phyloP scores from a whole-genome alignment of 2,888 invertebrate genomes.

The Creontiades dilutus region DNA sequence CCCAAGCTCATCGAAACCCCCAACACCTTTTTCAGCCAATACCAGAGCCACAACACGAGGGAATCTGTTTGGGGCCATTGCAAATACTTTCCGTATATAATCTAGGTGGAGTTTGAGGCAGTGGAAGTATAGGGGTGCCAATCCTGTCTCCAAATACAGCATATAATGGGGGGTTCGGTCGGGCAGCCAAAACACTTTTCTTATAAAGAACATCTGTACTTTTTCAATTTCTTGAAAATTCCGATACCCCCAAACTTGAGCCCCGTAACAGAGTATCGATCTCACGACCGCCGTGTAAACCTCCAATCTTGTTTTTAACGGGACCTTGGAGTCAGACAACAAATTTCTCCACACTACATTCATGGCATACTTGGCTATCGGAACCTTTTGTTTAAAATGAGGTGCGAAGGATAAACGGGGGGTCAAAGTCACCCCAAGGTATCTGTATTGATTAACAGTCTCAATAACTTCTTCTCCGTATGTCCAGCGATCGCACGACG shows the following conservation, averaged over 20 bases:
- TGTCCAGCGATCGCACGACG: background rate
- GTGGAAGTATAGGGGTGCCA: conserved; percentile 15
- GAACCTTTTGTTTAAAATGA: no score
- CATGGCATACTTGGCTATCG: background rate
- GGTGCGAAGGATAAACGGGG: no score
- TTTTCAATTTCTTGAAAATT: background rate
- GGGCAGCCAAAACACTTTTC: conserved; percentile 48
- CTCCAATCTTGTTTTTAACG: background rate
- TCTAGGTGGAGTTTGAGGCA: conserved; percentile 44
- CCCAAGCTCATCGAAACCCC: background rate
- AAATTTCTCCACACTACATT: background rate
- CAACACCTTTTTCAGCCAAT: no score
- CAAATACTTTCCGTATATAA: conserved; percentile 15
- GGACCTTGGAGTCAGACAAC: background rate
- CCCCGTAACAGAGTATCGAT: conserved; percentile 5
- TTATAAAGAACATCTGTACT: conserved; percentile 40
- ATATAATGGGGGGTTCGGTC: conserved; percentile 46
- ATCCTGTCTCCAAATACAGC: background rate
- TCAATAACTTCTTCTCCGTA: background rate
- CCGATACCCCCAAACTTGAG: conserved; percentile 49
- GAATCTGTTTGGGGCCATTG: conserved; percentile 20
- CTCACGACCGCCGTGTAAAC: background rate
- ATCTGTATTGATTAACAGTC: background rate
- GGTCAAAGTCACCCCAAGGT: background rate
- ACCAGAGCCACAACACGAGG: background rate